Base-by-base conservation (phyloP, 2,113 vertebrate species). In the Podiceps cristatus region DNA sequence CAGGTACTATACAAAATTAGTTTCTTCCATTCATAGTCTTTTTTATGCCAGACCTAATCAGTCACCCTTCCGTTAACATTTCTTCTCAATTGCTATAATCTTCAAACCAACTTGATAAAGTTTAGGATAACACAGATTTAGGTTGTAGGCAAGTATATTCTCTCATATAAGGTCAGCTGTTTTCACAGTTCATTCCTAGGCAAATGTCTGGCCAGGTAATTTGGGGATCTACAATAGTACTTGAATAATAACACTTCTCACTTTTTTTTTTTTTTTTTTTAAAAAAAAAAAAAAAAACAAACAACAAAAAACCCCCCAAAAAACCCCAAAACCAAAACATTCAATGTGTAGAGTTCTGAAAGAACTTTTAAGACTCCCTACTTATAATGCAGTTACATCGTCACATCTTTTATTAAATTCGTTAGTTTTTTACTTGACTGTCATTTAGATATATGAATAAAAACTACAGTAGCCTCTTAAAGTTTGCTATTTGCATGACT, bases 241-340 rank as follows among this genome's bases (percentile, higher is more conserved):
- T 29, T 55, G 19, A 60, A 40, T 29, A 73, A 53, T 45, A 40
- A n/a, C 49, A n/a, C 8, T 68, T 86, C 18, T 27, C 12, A 29
- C 13, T 10, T 8, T 18, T 53, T 14, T 59, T 59, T 53, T 37
- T 37, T 37, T 37, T 37, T 37, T 37, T n/a, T n/a, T n/a, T n/a
- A n/a, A n/a, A n/a, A n/a, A n/a, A n/a, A n/a, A n/a, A n/a, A n/a
- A n/a, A n/a, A n/a, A n/a, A n/a, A n/a, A n/a, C n/a, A n/a, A n/a
- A n/a, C n/a, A n/a, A n/a, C n/a, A n/a, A n/a, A n/a, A n/a, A n/a
- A n/a, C n/a, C n/a, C n/a, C n/a, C n/a, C n/a, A n/a, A n/a, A n/a
- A n/a, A n/a, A n/a, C n/a, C n/a, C n/a, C n/a, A n/a, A 2, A 49
- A 60, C n/a, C 31, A 47, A 29, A 5, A 3, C 2, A 28, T 14